Conservation (phyloP, 2,797 vertebrate genomes). For the Microctenopoma steveboyesi region DNA sequence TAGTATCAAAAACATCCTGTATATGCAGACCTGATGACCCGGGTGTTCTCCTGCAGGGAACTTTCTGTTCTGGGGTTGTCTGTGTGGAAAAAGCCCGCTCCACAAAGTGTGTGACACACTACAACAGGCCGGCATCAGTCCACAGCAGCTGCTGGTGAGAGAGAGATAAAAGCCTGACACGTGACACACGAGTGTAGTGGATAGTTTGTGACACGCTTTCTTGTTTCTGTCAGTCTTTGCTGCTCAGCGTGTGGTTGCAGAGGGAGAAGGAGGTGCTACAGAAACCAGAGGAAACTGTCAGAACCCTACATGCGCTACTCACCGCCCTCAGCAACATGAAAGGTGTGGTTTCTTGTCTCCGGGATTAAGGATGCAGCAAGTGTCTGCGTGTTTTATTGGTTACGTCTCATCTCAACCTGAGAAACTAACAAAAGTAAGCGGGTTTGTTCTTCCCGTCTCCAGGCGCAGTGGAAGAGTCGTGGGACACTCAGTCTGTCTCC, state of each 20-base stretch:
- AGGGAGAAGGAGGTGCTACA: slow-evolving; percentile 91
- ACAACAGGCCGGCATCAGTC: slow-evolving; percentile 89
- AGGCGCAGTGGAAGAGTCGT: slow-evolving; percentile 92
- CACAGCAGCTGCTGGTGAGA: slow-evolving; percentile 92
- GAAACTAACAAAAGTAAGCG: neutral
- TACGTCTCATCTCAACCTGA: neutral
- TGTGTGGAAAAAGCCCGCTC: slow-evolving; percentile 87
- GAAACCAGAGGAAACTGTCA: slow-evolving; percentile 79
- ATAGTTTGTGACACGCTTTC: neutral
- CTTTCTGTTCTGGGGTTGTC: slow-evolving; percentile 95
- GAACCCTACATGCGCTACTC: slow-evolving; percentile 87
- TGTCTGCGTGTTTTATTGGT: neutral
- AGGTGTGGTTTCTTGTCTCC: slow-evolving; percentile 77
- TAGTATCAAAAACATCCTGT: too few species aligned
- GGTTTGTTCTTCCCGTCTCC: neutral
- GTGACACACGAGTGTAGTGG: too few species aligned
- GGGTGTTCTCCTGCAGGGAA: slow-evolving; percentile 81
- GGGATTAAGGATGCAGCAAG: too few species aligned
- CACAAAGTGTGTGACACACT: slow-evolving; percentile 87
- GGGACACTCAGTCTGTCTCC: slow-evolving; percentile 93
- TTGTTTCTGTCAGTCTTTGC: slow-evolving; percentile 72
- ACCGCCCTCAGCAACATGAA: slow-evolving; percentile 91
- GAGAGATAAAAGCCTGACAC: neutral
- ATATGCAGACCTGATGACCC: too few species aligned
- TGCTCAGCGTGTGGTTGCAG: slow-evolving; percentile 93